phyloP scores from a whole-genome alignment of 2,888 invertebrate species.

The Panorpa germanica region DNA sequence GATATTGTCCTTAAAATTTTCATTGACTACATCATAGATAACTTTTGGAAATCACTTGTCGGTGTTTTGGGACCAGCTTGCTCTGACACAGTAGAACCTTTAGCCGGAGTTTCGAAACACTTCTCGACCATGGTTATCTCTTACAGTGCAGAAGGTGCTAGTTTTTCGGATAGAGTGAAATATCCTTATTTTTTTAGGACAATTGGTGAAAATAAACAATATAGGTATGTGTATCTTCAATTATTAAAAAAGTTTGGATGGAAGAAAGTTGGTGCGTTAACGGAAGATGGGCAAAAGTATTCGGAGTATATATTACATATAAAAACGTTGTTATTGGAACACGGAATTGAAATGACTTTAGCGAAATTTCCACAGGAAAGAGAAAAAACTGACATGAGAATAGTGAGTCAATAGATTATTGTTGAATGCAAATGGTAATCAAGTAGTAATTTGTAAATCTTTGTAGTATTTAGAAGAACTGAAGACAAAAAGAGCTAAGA shows the following conservation, averaged over 20 bases:
- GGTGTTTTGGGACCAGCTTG: conserved; percentile 66
- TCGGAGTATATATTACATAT: conserved; percentile 56
- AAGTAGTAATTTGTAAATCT: conserved; percentile 9
- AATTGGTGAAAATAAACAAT: conserved; percentile 54
- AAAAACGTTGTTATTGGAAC: conserved; percentile 39
- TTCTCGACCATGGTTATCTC: conserved; percentile 54
- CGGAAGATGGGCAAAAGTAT: conserved; percentile 63
- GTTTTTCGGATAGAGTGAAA: conserved; percentile 42
- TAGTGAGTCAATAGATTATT: conserved; percentile 23
- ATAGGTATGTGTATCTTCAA: conserved; percentile 35
- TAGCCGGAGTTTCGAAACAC: conserved; percentile 56
- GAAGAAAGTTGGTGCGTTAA: conserved; percentile 53
- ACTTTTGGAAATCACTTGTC: conserved; percentile 33
- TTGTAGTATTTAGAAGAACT: conserved; percentile 42
- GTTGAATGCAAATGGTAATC: conserved; percentile 2
- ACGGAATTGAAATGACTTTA: conserved; percentile 41
- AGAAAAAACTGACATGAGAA: conserved; percentile 31
- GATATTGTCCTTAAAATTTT: conserved; percentile 58
- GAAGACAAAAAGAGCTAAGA: conserved; percentile 42
- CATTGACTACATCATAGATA: conserved; percentile 42
- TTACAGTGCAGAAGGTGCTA: conserved; percentile 60
- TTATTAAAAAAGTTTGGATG: conserved; percentile 41
- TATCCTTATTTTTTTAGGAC: conserved; percentile 68
- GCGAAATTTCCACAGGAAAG: conserved; percentile 49
- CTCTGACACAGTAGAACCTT: conserved; percentile 61